phyloP scores from a whole-genome alignment of 2,113 vertebrate genomes.

The Bubo blakistoni region DNA sequence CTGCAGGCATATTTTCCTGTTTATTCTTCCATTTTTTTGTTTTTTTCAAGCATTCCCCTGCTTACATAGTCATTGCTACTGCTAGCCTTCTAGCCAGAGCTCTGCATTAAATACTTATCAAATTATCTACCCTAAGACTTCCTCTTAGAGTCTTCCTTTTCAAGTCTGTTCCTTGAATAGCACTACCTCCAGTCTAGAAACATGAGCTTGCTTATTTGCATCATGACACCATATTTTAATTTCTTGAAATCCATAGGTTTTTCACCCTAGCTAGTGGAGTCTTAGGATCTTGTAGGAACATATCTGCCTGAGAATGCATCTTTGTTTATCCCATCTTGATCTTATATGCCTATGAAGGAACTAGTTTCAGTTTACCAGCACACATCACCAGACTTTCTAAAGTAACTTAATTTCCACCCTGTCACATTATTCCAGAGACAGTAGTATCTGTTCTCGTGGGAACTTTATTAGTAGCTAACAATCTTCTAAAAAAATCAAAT shows the following conservation, averaged over 20 bases:
- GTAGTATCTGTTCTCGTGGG: neutral
- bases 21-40: neutral
- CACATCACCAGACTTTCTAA: neutral
- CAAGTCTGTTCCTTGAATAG: neutral
- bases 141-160: neutral
- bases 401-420: neutral
- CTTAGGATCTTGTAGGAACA: neutral
- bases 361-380: neutral
- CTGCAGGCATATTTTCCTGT: neutral
- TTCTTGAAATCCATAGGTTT: neutral
- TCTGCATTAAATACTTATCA: neutral
- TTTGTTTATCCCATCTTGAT: neutral
- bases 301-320: neutral
- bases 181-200: neutral
- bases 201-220: neutral
- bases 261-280: neutral
- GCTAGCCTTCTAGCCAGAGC: neutral
- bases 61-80: neutral
- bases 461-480: neutral
- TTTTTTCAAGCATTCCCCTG: neutral
- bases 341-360: neutral
- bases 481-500: neutral
- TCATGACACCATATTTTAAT: neutral
- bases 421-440: neutral
- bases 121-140: neutral